Conservation (phyloP, 2,888 invertebrate genomes). For the Amphipyra berbera region DNA sequence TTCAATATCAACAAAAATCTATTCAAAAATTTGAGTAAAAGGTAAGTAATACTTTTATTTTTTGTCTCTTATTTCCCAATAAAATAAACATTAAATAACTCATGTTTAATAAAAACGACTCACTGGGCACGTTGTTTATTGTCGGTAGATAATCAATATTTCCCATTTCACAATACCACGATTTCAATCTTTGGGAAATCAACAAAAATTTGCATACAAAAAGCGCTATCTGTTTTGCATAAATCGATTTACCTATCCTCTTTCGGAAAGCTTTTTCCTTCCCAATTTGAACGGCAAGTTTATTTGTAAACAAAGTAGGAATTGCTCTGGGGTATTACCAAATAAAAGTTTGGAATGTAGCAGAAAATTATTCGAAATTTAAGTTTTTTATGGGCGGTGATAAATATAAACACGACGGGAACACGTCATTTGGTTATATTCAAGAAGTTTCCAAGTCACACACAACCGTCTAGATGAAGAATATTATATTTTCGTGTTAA, state of each 20-base stretch:
- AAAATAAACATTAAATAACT: conserved; percentile 51
- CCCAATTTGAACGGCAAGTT: conserved; percentile 86
- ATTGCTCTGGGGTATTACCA: conserved; percentile 87
- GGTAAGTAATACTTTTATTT: background rate
- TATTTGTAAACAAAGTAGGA: conserved; percentile 88
- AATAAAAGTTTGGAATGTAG: conserved; percentile 84
- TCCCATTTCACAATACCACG: conserved; percentile 83
- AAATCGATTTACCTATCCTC: conserved; percentile 89
- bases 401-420: conserved; percentile 63
- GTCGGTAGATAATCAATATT: conserved; percentile 80
- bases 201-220: conserved; percentile 89
- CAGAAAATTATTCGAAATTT: conserved; percentile 78
- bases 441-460: conserved; percentile 48
- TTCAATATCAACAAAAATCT: too few relatives aligned
- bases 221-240: conserved; percentile 88
- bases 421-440: conserved; percentile 60
- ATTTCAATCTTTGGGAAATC: conserved; percentile 88
- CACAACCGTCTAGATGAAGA: conserved; percentile 17
- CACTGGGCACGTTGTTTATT: conserved; percentile 68
- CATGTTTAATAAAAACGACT: conserved; percentile 62
- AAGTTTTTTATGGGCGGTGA: conserved; percentile 64
- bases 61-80: conserved; percentile 8
- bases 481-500: conserved; percentile 23
- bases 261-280: conserved; percentile 87
- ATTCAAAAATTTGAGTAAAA: too few relatives aligned